Evolutionary conservation across 2,888 invertebrate species (phyloP).

Genomic region (Stictocephala bisonia): DNA sequence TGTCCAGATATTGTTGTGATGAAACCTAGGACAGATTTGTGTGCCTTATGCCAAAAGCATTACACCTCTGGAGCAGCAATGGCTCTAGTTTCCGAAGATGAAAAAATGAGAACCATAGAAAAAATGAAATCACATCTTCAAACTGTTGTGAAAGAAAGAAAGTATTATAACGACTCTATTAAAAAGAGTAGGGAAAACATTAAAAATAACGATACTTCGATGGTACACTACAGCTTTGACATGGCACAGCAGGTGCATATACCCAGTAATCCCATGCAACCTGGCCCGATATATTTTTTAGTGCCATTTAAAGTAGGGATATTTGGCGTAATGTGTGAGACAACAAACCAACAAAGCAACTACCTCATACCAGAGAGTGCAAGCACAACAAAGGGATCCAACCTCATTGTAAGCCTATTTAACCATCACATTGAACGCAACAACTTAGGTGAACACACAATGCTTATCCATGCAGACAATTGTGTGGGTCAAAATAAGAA

Average conservation of each 20-base stretch:
- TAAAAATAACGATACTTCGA: neutral
- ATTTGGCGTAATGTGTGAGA: slow-evolving; percentile 50
- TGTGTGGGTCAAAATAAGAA: slow-evolving; percentile 52
- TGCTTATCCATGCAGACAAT: slow-evolving; percentile 50
- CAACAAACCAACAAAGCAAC: slow-evolving; percentile 39
- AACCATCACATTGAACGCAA: slow-evolving; percentile 26
- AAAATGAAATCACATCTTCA: slow-evolving; percentile 33
- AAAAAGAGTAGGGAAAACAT: slow-evolving; percentile 1
- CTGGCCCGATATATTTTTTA: slow-evolving; percentile 49
- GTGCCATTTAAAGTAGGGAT: slow-evolving; percentile 49
- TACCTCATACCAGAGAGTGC: too few relatives aligned
- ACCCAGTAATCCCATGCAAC: slow-evolving; percentile 49
- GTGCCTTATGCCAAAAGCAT: slow-evolving; percentile 34
- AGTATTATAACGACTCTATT: slow-evolving; percentile 25
- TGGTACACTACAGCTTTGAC: slow-evolving; percentile 48
- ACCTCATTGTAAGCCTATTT: slow-evolving; percentile 43
- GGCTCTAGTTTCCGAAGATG: slow-evolving; percentile 31
- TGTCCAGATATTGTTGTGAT: slow-evolving; percentile 40
- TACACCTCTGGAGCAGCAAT: slow-evolving; percentile 36
- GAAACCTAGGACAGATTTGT: slow-evolving; percentile 42
- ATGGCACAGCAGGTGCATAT: slow-evolving; percentile 51
- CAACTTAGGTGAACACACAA: slow-evolving; percentile 37
- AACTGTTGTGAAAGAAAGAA: slow-evolving; percentile 13
- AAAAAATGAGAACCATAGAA: slow-evolving; percentile 33
- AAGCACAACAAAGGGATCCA: slow-evolving; percentile 43